These are phyloP conservation scores for Tetraneura akinire DNA, from an alignment of 1,140 invertebrate genomes.

Conservation along the genomic window DNA sequence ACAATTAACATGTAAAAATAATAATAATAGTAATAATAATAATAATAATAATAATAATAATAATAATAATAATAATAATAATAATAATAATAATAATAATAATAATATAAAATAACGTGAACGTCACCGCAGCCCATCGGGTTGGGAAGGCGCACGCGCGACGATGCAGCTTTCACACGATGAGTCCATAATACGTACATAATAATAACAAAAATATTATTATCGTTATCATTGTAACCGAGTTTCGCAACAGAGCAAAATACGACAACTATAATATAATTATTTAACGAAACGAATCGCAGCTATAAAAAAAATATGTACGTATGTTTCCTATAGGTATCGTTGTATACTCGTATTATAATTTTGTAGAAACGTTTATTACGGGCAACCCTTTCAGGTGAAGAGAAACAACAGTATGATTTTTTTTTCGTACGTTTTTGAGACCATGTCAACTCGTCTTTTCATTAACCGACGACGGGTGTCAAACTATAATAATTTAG, in stretches of 20 bases:
- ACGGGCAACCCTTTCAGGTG: too few relatives aligned
- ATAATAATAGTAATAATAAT: not conserved
- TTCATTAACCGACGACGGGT: too few relatives aligned
- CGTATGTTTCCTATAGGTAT: too few relatives aligned
- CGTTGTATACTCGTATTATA: too few relatives aligned
- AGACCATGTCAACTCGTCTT: too few relatives aligned
- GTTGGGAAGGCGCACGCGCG: too few relatives aligned
- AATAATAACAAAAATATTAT: not conserved
- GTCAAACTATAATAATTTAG: too few relatives aligned
- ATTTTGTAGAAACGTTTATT: too few relatives aligned
- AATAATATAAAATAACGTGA: not conserved
- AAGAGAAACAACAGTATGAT: too few relatives aligned
- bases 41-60: too few relatives aligned
- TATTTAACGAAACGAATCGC: not conserved
- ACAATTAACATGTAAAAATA: slow-evolving; percentile 32
- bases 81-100: not conserved
- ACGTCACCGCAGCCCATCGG: not conserved
- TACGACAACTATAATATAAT: not conserved
- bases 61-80: too few relatives aligned
- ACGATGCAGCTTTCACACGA: slow-evolving; percentile 29
- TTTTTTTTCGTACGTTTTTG: too few relatives aligned
- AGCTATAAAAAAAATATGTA: not conserved
- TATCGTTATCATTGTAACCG: not conserved
- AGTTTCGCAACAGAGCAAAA: not conserved
- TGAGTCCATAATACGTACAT: not conserved